A percentile compares a stretch with the other conserved stretches of the same genome.
These are phyloP conservation scores for Pararge aegeria DNA, from an alignment of 1,140 invertebrate genomes.

Conservation along the genomic window DNA sequence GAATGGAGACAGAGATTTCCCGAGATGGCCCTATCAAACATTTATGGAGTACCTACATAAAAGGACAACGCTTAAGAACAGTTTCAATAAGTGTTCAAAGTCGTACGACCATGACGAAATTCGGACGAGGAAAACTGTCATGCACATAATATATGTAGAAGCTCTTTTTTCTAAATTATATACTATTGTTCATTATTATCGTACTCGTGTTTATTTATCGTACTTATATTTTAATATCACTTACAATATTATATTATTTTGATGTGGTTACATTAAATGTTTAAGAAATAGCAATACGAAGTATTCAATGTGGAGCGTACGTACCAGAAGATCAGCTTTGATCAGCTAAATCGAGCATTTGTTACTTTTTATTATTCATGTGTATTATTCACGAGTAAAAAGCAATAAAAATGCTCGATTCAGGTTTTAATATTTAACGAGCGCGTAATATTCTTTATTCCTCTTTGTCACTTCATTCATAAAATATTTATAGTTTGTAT, in stretches of 20 bases:
- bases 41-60: conserved; percentile 78
- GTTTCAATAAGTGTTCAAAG: conserved; percentile 73
- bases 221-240: too few species aligned
- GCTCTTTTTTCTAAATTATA: too few species aligned
- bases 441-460: conserved; percentile 46
- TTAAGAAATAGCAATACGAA: too few species aligned
- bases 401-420: not conserved
- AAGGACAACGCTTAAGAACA: conserved; percentile 77
- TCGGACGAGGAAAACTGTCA: not conserved
- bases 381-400: too few species aligned
- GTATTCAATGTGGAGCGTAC: too few species aligned
- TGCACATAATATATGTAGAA: not conserved
- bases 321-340: too few species aligned
- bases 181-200: too few species aligned
- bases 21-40: conserved; percentile 79
- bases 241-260: too few species aligned
- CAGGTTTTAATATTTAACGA: conserved; percentile 45
- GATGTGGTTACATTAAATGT: too few species aligned
- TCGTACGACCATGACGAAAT: conserved; percentile 32
- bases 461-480: conserved; percentile 66
- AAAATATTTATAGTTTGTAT: conserved; percentile 67
- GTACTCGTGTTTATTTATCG: too few species aligned
- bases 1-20: conserved; percentile 78
- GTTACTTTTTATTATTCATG: too few species aligned
- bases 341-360: too few species aligned